These are phyloP conservation scores for Nautilus pompilius DNA, from an alignment of 1,140 invertebrate species.

Conservation along the genomic window DNA sequence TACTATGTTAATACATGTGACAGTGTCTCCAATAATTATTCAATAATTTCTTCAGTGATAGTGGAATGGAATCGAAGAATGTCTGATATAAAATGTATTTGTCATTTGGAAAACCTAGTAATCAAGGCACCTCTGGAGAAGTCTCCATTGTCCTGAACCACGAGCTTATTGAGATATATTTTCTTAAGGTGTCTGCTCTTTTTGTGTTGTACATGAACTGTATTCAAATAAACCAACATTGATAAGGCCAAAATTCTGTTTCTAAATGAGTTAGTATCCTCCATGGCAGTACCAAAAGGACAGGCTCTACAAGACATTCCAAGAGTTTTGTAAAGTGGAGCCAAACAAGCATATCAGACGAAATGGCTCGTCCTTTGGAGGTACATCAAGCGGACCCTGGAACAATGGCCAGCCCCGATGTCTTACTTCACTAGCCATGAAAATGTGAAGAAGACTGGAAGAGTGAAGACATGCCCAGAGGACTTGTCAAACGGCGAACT, in stretches of 20 bases:
- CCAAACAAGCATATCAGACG: conserved; percentile 17
- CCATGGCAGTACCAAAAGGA: conserved; percentile 19
- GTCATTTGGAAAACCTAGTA: conserved; percentile 15
- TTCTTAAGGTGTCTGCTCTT: too few species aligned
- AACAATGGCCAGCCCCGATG: conserved; percentile 16
- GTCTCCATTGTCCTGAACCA: conserved; percentile 7
- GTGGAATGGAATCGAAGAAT: conserved; percentile 5
- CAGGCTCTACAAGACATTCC: conserved; percentile 7
- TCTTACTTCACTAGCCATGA: conserved; percentile 15
- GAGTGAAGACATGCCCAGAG: background rate
- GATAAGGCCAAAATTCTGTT: too few species aligned
- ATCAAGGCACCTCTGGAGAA: conserved; percentile 4
- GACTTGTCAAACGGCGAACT: conserved; percentile 3
- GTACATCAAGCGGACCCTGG: conserved; percentile 9
- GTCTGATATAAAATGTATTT: conserved; percentile 17
- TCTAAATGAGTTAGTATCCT: too few species aligned
- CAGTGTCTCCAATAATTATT: too few species aligned
- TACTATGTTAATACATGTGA: too few species aligned
- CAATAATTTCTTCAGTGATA: background rate
- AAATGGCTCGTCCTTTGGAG: conserved; percentile 20
- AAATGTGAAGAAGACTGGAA: conserved; percentile 10
- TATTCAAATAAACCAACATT: too few species aligned
- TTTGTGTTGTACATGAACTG: too few species aligned
- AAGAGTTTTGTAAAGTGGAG: conserved; percentile 17
- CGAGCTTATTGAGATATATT: conserved; percentile 13